Conservation (phyloP, 2,113 vertebrate species). For the Capreolus pygargus region DNA sequence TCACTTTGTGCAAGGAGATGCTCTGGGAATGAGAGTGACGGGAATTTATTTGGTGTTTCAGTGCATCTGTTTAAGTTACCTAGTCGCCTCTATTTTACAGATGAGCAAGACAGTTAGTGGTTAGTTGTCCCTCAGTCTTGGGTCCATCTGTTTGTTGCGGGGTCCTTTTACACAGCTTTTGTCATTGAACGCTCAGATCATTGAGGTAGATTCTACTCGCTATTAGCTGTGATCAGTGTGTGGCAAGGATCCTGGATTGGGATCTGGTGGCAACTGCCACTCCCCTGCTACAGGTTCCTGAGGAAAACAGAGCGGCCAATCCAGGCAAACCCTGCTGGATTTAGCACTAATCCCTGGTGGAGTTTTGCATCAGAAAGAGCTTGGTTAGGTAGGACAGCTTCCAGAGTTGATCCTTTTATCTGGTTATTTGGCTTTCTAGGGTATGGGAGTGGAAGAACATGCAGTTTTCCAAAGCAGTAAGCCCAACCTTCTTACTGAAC, state of each 20-base stretch:
- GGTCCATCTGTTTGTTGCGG: not conserved
- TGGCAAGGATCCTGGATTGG: not conserved
- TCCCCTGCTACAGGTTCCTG: not conserved
- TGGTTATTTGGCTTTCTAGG: not conserved
- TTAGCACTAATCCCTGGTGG: not conserved
- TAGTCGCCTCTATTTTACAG: not conserved
- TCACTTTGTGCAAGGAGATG: not conserved
- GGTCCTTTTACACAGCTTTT: not conserved
- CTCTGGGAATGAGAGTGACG: not conserved
- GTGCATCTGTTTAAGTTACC: not conserved
- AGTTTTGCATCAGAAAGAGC: not conserved
- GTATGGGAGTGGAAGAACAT: not conserved
- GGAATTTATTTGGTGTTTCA: not conserved
- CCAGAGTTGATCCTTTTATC: not conserved
- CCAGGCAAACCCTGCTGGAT: not conserved
- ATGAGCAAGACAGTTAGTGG: not conserved
- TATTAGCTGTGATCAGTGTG: not conserved
- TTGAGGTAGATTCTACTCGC: not conserved
- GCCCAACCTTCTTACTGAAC: not conserved
- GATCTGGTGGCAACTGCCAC: not conserved
- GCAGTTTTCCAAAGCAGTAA: not conserved
- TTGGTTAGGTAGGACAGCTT: not conserved
- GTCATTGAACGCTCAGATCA: not conserved
- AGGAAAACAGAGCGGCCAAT: not conserved
- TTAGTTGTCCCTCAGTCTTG: not conserved